A percentile compares a stretch with the other conserved stretches of the same genome.
Conservation (phyloP, 1,140 invertebrate genomes). For the Drosophila sulfurigaster region DNA sequence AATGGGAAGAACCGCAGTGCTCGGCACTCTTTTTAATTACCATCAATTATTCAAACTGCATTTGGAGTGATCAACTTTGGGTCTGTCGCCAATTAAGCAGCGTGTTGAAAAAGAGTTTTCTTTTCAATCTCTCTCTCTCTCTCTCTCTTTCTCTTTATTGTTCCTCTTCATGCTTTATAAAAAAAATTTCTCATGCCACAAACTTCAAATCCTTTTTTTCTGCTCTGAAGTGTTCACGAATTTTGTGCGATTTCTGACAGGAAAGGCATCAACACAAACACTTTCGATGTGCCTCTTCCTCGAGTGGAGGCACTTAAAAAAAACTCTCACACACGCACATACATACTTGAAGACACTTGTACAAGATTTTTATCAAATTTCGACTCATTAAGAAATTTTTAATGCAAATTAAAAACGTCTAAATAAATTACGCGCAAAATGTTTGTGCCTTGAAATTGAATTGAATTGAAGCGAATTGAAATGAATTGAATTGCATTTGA, state of each 20-base stretch:
- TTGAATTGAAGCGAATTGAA: slow-evolving; percentile 23
- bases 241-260: slow-evolving; percentile 82
- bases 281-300: slow-evolving; percentile 55
- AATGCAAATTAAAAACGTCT: slow-evolving; percentile 79
- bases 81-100: slow-evolving; percentile 68
- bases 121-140: slow-evolving; percentile 41
- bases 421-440: slow-evolving; percentile 73
- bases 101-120: slow-evolving; percentile 37
- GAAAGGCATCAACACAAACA: slow-evolving; percentile 84
- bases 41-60: slow-evolving; percentile 84
- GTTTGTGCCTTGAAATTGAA: slow-evolving; percentile 36
- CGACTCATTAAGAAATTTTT: slow-evolving; percentile 75
- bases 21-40: slow-evolving; percentile 74
- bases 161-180: not conserved
- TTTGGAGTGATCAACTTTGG: slow-evolving; percentile 84
- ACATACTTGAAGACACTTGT: slow-evolving; percentile 13
- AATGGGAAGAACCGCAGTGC: slow-evolving; percentile 33
- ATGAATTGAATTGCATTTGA: slow-evolving; percentile 13
- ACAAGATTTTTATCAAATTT: slow-evolving; percentile 66
- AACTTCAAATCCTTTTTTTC: not conserved
- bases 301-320: slow-evolving; percentile 37
- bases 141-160: slow-evolving; percentile 4
- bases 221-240: slow-evolving; percentile 60
- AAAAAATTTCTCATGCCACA: slow-evolving; percentile 3
- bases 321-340: slow-evolving; percentile 33